phyloP scores from a whole-genome alignment of 2,888 invertebrate species.

The Teinopalpus imperialis region DNA sequence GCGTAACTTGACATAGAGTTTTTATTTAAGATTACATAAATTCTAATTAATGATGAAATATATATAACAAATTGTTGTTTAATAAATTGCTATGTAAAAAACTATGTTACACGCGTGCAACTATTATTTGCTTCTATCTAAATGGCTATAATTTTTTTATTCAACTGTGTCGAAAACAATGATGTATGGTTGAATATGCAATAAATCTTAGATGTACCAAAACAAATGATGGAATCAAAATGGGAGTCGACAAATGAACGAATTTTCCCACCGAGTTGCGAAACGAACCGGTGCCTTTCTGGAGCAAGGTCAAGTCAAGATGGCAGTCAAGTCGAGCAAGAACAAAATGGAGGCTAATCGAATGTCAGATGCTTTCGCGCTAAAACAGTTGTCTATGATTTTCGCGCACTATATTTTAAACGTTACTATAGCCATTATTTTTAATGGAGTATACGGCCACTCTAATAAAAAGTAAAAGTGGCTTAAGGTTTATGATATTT shows the following conservation, averaged over 20 bases:
- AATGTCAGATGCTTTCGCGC: slow-evolving; percentile 70
- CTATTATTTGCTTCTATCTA: no score
- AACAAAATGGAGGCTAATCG: slow-evolving; percentile 51
- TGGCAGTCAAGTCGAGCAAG: slow-evolving; percentile 54
- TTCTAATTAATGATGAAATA: no score
- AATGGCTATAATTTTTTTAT: no score
- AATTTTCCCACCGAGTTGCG: slow-evolving; percentile 67
- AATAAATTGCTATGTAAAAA: no score
- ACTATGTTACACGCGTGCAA: no score
- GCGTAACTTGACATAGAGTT: no score
- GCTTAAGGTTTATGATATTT: slow-evolving; percentile 29
- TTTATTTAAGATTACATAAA: no score
- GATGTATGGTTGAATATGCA: slow-evolving; percentile 7
- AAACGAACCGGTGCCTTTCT: slow-evolving; percentile 65
- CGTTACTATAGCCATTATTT: slow-evolving; percentile 18
- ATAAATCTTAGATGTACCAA: slow-evolving; percentile 21
- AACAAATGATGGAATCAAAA: slow-evolving; percentile 42
- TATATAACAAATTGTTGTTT: no score
- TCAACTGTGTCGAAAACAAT: neutral
- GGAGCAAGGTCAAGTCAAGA: slow-evolving; percentile 72
- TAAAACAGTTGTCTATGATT: slow-evolving; percentile 36
- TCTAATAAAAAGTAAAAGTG: slow-evolving; percentile 40
- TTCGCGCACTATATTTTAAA: slow-evolving; percentile 20
- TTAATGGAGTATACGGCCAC: slow-evolving; percentile 20
- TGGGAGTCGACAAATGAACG: slow-evolving; percentile 54